Conservation (phyloP, 2,888 invertebrate species). For the Arenicola marina region DNA sequence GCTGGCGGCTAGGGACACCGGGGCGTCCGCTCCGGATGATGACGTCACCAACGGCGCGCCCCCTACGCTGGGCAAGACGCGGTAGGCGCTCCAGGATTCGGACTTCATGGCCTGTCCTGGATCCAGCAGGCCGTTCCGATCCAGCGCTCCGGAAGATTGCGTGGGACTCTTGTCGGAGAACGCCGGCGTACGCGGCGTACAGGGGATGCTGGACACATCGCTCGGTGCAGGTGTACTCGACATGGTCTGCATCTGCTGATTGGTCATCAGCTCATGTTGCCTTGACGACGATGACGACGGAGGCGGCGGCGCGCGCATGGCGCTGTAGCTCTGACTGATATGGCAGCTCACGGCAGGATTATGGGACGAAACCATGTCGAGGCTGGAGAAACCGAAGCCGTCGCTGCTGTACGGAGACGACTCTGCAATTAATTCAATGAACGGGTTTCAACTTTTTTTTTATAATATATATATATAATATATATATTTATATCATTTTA, state of each 20-base stretch:
- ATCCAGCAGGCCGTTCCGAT: slow-evolving; percentile 11
- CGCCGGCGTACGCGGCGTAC: slow-evolving; percentile 11
- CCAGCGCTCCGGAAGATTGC: neutral
- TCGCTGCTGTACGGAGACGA: too few relatives aligned
- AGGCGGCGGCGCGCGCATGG: too few relatives aligned
- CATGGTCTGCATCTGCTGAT: slow-evolving; percentile 8
- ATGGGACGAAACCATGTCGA: too few relatives aligned
- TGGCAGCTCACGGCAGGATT: too few relatives aligned
- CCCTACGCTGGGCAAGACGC: slow-evolving; percentile 16
- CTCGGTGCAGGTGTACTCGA: slow-evolving; percentile 19
- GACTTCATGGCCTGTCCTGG: slow-evolving; percentile 14
- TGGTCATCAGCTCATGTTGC: neutral
- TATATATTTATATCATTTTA: too few relatives aligned
- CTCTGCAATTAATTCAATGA: too few relatives aligned
- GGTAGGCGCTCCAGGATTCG: slow-evolving; percentile 19
- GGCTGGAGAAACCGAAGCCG: too few relatives aligned
- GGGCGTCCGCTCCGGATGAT: neutral
- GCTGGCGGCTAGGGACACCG: neutral
- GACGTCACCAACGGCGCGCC: too few relatives aligned
- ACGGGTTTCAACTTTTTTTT: too few relatives aligned
- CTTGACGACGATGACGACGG: too few relatives aligned
- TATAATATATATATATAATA: too few relatives aligned
- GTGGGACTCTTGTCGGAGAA: neutral
- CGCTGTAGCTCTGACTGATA: too few relatives aligned
- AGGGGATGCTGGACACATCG: slow-evolving; percentile 20